phyloP scores from a whole-genome alignment of 2,113 vertebrate species.

The Chauna torquata region DNA sequence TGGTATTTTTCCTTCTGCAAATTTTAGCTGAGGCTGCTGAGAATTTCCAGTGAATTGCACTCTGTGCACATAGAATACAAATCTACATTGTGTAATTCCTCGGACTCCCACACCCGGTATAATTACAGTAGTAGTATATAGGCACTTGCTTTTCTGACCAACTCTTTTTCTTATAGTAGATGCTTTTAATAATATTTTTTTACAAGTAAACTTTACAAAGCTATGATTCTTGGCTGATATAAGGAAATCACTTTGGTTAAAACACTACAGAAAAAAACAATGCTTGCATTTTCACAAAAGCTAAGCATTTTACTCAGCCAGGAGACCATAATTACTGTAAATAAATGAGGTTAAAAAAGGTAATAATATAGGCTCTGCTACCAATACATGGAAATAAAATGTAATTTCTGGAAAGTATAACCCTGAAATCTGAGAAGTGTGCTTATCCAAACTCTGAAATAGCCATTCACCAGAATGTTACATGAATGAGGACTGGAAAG shows the following conservation, averaged over 20 bases:
- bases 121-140: not conserved
- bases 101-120: not conserved
- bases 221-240: not conserved
- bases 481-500: not conserved
- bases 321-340: not conserved
- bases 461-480: not conserved
- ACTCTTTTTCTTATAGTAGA: not conserved
- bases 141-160: not conserved
- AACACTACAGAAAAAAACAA: not conserved
- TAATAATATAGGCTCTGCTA: not conserved
- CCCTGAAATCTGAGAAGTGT: not conserved
- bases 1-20: not conserved
- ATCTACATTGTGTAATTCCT: not conserved
- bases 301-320: not conserved
- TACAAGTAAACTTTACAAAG: constrained; percentile 5
- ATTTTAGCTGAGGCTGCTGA: constrained; percentile 12
- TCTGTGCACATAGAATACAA: not conserved
- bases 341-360: not conserved
- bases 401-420: not conserved
- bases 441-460: not conserved
- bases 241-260: constrained; percentile 7
- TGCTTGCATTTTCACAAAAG: not conserved
- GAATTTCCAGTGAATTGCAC: not conserved
- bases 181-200: constrained; percentile 13
- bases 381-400: not conserved